Percentiles rank a stretch among this genome's conserved stretches.
phyloP scores from a whole-genome alignment of 1,140 invertebrate species.

The Drosophila bocki region DNA sequence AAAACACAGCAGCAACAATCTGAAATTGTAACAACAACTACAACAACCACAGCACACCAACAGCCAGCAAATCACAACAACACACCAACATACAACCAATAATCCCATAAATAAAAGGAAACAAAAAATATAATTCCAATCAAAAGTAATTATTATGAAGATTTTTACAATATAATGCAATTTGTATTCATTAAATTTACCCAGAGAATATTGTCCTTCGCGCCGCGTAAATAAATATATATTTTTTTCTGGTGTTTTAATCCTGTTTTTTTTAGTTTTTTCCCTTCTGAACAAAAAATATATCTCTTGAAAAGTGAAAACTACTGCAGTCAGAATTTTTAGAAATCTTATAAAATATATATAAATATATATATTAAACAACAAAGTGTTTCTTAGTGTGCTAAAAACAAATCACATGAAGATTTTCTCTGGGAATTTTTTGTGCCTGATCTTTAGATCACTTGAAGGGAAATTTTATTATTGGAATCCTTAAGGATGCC shows the following conservation, averaged over 20 bases:
- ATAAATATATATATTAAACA: neutral
- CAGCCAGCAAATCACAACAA: constrained; percentile 33
- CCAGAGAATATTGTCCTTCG: neutral
- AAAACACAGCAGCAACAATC: constrained; percentile 25
- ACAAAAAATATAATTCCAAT: constrained; percentile 12
- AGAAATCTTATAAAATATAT: neutral
- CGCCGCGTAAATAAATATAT: neutral
- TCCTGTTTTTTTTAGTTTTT: constrained; percentile 7
- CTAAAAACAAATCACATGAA: neutral
- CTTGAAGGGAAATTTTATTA: neutral
- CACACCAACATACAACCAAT: constrained; percentile 25
- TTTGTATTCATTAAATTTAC: neutral
- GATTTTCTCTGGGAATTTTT: neutral
- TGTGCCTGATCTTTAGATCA: neutral
- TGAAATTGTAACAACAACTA: constrained; percentile 22
- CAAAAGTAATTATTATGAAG: neutral
- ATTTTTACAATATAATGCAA: neutral
- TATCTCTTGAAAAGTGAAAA: constrained; percentile 2
- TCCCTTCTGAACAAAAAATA: neutral
- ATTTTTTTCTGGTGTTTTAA: constrained; percentile 15
- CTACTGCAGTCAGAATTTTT: neutral
- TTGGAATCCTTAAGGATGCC: too few relatives aligned
- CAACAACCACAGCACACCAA: constrained; percentile 35
- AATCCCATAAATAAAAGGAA: constrained; percentile 39
- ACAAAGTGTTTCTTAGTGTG: constrained; percentile 2